Evolutionary conservation across 2,113 vertebrate genomes (phyloP).

Genomic region (Mugil cephalus): DNA sequence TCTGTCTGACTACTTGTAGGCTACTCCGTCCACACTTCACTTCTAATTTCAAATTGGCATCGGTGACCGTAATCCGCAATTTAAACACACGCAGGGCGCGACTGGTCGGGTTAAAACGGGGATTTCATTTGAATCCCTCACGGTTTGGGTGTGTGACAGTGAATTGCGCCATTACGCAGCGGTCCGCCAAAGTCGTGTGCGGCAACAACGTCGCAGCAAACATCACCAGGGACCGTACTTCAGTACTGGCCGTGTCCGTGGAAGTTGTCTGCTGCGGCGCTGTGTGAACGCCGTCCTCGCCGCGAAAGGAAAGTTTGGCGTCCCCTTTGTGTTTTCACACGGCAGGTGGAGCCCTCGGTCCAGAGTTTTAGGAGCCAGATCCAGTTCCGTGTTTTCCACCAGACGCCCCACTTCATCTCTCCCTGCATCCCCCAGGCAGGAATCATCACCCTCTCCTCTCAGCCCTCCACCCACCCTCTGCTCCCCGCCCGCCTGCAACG

Average conservation of each 20-base stretch:
- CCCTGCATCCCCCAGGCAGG: slow-evolving; percentile 69
- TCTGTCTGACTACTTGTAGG: no score
- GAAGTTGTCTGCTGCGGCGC: background rate
- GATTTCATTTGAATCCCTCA: background rate
- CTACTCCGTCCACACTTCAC: no score
- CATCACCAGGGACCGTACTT: background rate
- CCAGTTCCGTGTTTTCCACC: slow-evolving; percentile 81
- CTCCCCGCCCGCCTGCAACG: slow-evolving; percentile 66
- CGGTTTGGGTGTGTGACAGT: no score
- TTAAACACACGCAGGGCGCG: no score
- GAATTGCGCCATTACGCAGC: slow-evolving; percentile 2
- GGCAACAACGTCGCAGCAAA: background rate
- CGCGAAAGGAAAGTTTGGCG: background rate
- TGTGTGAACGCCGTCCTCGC: background rate
- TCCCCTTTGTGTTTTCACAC: slow-evolving; percentile 56
- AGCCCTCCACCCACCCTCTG: slow-evolving; percentile 28
- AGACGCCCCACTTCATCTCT: slow-evolving; percentile 49
- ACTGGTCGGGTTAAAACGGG: no score
- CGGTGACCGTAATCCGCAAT: no score
- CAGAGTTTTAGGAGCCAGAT: slow-evolving; percentile 67
- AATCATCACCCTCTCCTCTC: slow-evolving; percentile 58
- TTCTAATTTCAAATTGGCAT: no score
- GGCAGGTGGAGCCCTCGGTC: slow-evolving; percentile 83
- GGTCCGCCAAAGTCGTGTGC: background rate
- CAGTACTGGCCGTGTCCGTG: background rate